These are phyloP conservation scores for Hyphantria cunea DNA, from an alignment of 1,140 invertebrate genomes.

Conservation along the genomic window DNA sequence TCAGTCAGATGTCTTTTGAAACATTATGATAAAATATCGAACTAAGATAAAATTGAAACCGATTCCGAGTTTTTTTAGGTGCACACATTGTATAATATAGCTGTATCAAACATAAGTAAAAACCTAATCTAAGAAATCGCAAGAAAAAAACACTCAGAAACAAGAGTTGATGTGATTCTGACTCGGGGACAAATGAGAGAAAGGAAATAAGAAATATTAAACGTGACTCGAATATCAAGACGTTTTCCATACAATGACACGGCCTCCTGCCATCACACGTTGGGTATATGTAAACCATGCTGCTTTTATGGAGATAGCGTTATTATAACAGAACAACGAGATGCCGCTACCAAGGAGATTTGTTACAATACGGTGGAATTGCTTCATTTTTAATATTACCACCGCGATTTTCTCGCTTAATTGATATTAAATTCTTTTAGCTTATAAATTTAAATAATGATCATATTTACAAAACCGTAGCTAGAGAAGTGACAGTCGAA, in stretches of 20 bases:
- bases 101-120: constrained; percentile 32
- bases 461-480: not conserved
- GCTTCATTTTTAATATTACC: constrained; percentile 32
- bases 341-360: constrained; percentile 53
- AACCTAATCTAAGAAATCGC: constrained; percentile 39
- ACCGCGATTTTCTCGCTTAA: not conserved
- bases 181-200: constrained; percentile 76
- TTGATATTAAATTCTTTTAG: constrained; percentile 16
- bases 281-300: constrained; percentile 66
- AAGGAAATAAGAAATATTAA: constrained; percentile 80
- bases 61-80: not conserved
- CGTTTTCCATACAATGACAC: constrained; percentile 64
- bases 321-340: constrained; percentile 62
- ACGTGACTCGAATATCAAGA: constrained; percentile 76
- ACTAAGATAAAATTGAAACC: constrained; percentile 1
- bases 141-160: constrained; percentile 66
- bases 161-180: constrained; percentile 65
- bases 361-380: constrained; percentile 43
- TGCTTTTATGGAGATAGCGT: constrained; percentile 70
- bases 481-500: too few relatives aligned
- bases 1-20: too few relatives aligned
- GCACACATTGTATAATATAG: constrained; percentile 2
- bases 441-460: constrained; percentile 6
- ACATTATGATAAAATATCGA: too few relatives aligned
- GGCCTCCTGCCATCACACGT: constrained; percentile 61